Base-by-base conservation (phyloP, 1,140 invertebrate species). In the Sitobion miscanthi region DNA sequence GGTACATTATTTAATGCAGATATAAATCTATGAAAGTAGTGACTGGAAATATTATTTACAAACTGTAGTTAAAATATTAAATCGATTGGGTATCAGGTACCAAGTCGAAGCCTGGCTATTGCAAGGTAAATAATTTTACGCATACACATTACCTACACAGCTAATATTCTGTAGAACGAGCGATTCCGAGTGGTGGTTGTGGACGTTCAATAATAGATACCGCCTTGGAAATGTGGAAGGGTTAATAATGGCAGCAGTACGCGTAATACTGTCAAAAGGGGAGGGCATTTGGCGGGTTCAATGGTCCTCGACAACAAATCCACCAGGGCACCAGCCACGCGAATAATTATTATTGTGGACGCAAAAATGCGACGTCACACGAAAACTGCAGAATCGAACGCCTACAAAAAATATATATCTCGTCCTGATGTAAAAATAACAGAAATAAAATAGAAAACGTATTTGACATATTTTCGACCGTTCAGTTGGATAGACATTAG, bases 151-250 rank as follows among this genome's bases (percentile, higher is more conserved):
- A 35, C 35, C 35, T 35, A 77, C 11, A 69, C 5, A 6, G n/a
- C 30, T 77, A 77, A n/a, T 77, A 35, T n/a, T 77, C 17, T 77
- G 62, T 77, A 77, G 62, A 77, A 77, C 30, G 14, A 77, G n/a
- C 62, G 62, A 77, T 77, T 77, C 62, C 30, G 62, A 30, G 85
- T 87, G 85, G 42, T 47, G 14, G 42, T 87, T 47, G 47, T 87
- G 45, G 38, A 85, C 83, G 42, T 47, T 47, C 85, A 87, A 87
- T 87, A 87, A 87, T 49, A 87, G 85, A 87, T 87, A 42, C 85
- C 38, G 42, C 25, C 45, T 25, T 49, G 62, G 17, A 77, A 77
- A 77, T 30, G 11, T 87, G 85, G 85, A 47, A 87, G 85, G 85
- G 42, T 87, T 87, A 87, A 47, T 87, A 87, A 47, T 45, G 30